A percentile compares a stretch with the other conserved stretches of the same genome.
Evolutionary conservation across 35 echinoderm and acorn worm species (phyloP).

Genomic region (Apostichopus parvimensis): DNA sequence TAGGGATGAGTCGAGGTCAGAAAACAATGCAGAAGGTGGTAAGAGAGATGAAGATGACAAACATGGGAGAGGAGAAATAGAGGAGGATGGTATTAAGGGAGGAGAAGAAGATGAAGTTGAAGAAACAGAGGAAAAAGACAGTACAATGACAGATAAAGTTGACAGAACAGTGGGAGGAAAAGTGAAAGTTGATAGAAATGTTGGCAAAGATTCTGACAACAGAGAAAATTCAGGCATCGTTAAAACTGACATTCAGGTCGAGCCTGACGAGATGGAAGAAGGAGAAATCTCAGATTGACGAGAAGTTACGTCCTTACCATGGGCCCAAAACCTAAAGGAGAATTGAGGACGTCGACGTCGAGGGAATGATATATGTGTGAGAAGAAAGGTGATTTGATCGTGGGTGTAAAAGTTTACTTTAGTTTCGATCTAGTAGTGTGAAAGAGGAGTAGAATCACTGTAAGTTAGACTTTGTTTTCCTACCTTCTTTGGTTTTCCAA

Average conservation of each 20-base stretch:
- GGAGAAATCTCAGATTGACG: conserved; percentile 19
- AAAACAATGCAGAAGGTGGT: not conserved
- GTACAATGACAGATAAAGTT: not conserved
- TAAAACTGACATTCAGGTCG: not conserved
- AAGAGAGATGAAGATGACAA: not conserved
- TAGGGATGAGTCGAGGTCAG: conserved; percentile 15
- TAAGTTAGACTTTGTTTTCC: no score
- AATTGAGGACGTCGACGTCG: no score
- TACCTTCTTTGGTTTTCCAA: no score
- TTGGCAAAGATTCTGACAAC: not conserved
- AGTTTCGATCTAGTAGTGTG: no score
- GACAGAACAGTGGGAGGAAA: not conserved
- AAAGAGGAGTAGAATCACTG: no score
- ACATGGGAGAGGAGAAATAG: not conserved
- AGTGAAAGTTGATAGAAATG: not conserved
- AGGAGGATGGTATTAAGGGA: not conserved
- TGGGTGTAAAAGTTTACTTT: no score
- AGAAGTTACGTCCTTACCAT: not conserved
- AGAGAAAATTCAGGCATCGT: not conserved
- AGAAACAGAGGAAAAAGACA: not conserved
- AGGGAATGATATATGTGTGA: no score
- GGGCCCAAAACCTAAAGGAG: no score
- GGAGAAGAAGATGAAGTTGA: not conserved
- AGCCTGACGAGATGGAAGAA: conserved; percentile 32
- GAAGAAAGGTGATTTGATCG: no score